Percentiles rank a stretch among this genome's conserved stretches.
These are phyloP conservation scores for Oxyscelio sp. DNA, from an alignment of 2,888 invertebrate species.

Conservation along the genomic window DNA sequence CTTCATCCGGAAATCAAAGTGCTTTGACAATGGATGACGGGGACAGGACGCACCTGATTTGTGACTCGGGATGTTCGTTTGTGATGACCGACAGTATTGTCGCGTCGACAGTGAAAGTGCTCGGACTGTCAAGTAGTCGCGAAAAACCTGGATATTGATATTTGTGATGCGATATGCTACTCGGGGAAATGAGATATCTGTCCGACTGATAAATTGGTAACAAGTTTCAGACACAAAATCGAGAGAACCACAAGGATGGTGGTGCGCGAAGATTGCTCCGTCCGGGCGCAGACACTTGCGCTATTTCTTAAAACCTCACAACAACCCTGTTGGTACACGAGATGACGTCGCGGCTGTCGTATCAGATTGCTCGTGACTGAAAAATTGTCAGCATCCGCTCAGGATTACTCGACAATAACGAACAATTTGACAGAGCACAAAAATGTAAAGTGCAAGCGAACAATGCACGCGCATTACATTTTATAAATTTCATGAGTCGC, in stretches of 20 bases:
- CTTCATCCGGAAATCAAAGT: constrained; percentile 58
- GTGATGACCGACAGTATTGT: constrained; percentile 29
- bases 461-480: constrained; percentile 36
- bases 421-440: constrained; percentile 36
- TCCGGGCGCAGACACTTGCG: background rate
- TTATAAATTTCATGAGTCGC: constrained; percentile 6
- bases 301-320: background rate
- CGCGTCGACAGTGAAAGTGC: constrained; percentile 60
- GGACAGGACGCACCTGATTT: background rate
- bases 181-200: constrained; percentile 28
- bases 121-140: constrained; percentile 13
- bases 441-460: constrained; percentile 53
- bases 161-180: background rate
- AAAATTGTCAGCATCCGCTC: constrained; percentile 32
- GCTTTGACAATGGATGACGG: constrained; percentile 30
- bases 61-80: constrained; percentile 30
- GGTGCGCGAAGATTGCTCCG: background rate
- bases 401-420: constrained; percentile 5
- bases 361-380: background rate
- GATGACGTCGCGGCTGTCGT: background rate
- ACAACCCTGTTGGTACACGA: background rate
- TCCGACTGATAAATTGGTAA: constrained; percentile 6
- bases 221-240: background rate
- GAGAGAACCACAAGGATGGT: background rate
- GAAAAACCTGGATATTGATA: constrained; percentile 17